A percentile compares a stretch with the other conserved stretches of the same genome.
Conservation (phyloP, 2,888 invertebrate genomes). For the Nomada hirtipes region DNA sequence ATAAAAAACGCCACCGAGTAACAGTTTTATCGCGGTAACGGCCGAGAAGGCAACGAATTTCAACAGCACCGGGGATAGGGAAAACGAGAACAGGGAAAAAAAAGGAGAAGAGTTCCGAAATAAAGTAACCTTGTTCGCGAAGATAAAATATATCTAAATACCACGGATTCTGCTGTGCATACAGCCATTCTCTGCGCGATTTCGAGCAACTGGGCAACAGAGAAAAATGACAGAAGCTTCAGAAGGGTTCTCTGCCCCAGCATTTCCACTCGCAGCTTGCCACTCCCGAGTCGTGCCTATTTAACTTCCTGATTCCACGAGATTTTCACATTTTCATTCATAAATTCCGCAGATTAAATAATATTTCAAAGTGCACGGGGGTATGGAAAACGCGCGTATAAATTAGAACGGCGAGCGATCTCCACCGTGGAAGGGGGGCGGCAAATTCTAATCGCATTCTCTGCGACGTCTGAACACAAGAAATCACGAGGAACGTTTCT, state of each 20-base stretch:
- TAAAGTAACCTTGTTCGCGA: not conserved
- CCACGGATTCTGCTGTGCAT: not conserved
- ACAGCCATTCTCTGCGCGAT: constrained; percentile 22
- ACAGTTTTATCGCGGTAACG: constrained; percentile 20
- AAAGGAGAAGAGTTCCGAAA: not conserved
- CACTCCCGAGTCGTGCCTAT: constrained; percentile 38
- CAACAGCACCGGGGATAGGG: not conserved
- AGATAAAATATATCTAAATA: constrained; percentile 15
- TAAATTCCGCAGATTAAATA: constrained; percentile 64
- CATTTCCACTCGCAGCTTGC: constrained; percentile 52
- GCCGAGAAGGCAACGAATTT: constrained; percentile 8
- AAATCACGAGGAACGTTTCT: constrained; percentile 20
- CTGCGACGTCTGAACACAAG: not conserved
- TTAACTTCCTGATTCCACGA: constrained; percentile 51
- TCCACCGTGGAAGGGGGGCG: not conserved
- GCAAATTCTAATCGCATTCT: constrained; percentile 1
- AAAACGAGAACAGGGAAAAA: not conserved
- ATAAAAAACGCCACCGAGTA: constrained; percentile 12
- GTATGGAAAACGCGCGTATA: not conserved
- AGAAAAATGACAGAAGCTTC: constrained; percentile 22
- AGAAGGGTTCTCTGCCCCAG: not conserved
- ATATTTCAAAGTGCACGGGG: constrained; percentile 35
- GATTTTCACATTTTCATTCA: constrained; percentile 71
- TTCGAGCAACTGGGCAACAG: constrained; percentile 9
- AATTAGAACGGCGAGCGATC: constrained; percentile 55